Evolutionary conservation across 2,113 vertebrate genomes (phyloP).

Genomic region (Xerus inauris): DNA sequence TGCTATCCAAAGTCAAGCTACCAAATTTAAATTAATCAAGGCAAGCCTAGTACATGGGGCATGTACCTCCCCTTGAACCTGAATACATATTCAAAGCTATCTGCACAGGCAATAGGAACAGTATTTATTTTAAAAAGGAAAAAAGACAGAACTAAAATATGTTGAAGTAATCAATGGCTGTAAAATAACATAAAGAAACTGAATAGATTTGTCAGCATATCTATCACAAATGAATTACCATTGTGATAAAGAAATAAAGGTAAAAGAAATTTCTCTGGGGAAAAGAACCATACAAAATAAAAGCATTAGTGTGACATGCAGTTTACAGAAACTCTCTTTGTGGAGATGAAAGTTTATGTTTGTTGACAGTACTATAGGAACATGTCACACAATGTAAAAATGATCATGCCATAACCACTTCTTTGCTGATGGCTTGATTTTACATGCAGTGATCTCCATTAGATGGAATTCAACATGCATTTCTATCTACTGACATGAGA

Average conservation of each 20-base stretch:
- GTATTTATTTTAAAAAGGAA: slow-evolving; percentile 65
- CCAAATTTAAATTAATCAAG: slow-evolving; percentile 53
- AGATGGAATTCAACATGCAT: slow-evolving; percentile 64
- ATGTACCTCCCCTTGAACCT: slow-evolving; percentile 48
- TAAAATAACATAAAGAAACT: slow-evolving; percentile 67
- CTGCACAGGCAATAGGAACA: slow-evolving; percentile 14
- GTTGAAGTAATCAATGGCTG: slow-evolving; percentile 76
- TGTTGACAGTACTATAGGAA: slow-evolving; percentile 77
- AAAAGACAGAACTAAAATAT: slow-evolving; percentile 54
- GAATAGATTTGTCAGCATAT: slow-evolving; percentile 68
- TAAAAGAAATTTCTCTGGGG: slow-evolving; percentile 74
- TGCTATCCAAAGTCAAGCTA: slow-evolving; percentile 48
- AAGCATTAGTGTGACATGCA: slow-evolving; percentile 73
- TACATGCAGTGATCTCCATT: slow-evolving; percentile 53
- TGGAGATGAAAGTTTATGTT: slow-evolving; percentile 77
- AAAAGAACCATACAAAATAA: slow-evolving; percentile 71
- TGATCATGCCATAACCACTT: slow-evolving; percentile 72
- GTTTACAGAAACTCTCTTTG: slow-evolving; percentile 72
- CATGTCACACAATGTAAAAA: slow-evolving; percentile 69
- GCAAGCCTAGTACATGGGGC: slow-evolving; percentile 40
- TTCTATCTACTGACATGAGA: slow-evolving; percentile 41
- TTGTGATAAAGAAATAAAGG: slow-evolving; percentile 64
- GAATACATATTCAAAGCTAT: slow-evolving; percentile 48
- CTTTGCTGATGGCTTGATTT: slow-evolving; percentile 70
- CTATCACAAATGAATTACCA: slow-evolving; percentile 74